Evolutionary conservation across 2,888 invertebrate genomes (phyloP), one percentile per base, ranked within the genome.

Genomic region (Parnassius glacialis): DNA sequence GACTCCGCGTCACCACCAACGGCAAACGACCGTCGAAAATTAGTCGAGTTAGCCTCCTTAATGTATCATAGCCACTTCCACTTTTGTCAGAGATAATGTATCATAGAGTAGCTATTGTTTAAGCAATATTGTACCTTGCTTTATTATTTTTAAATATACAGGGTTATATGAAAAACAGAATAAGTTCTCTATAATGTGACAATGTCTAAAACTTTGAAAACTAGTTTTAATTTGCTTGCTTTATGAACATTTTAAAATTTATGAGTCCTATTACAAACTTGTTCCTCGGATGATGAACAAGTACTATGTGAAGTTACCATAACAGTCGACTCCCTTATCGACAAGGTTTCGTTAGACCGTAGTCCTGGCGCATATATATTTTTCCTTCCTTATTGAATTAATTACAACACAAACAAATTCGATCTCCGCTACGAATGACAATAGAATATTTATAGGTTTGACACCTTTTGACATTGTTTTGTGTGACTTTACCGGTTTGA

Each of bases 41-140:
- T 48, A 52, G 48, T 20, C 58, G 11, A 58, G 44, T 62, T 62
- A 62, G 44, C n/a, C 54, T 62, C 62, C 44, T 62, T 58, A 62
- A 55, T 9, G 50, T 55, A 61, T 47, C 12, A 59, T 55, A 34
- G 52, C 55, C 55, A 62, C 62, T 50, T 57, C 62, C 57, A 57
- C 61, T 57, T 52, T 41, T 45, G 12, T 41, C 58, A 58, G 44
- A 62, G 62, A 62, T 45, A 45, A 62, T 42, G 20, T 3, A 34
- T 10, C 53, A 61, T 42, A 61, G 61, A 61, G 41, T 52, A 56
- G 51, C 56, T 45, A 56, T 12, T 43, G 43, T 43, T 43, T 11
- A 10, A 43, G 34, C 7, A 34, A 34, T 5, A 34, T 34, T 34
- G 5, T 34, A 34, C 7, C 5, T 34, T 7, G 7, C 34, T 34